Conservation (phyloP, 2,113 vertebrate genomes). For the Vicugna pacos region DNA sequence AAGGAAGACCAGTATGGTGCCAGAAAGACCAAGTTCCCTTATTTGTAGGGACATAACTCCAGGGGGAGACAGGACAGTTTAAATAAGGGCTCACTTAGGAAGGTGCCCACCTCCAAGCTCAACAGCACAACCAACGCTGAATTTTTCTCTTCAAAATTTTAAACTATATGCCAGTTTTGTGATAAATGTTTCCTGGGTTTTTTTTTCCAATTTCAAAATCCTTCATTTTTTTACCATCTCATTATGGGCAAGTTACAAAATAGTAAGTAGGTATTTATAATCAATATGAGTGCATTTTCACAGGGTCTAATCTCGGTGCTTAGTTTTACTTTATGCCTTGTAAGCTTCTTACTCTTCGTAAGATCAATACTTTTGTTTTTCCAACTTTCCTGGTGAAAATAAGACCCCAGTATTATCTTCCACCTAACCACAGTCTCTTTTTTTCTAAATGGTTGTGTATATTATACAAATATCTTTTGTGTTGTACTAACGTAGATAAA, state of each 20-base stretch:
- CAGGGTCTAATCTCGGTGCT: neutral
- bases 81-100: neutral
- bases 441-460: neutral
- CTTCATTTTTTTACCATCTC: neutral
- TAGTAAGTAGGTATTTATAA: neutral
- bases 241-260: slow-evolving; percentile 6
- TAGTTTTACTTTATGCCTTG: neutral
- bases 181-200: neutral
- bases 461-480: neutral
- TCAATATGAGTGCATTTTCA: neutral
- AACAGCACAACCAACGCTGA: neutral
- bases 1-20: neutral
- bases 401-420: neutral
- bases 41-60: neutral
- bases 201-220: neutral
- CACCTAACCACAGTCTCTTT: neutral
- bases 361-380: slow-evolving; percentile 10
- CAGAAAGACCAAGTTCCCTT: neutral
- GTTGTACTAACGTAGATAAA: neutral
- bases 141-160: neutral
- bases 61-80: neutral
- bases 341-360: neutral
- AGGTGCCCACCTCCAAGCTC: neutral
- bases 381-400: neutral
- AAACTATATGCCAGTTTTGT: neutral